phyloP scores from a whole-genome alignment of 2,797 vertebrate species.

The Discoglossus pictus region DNA sequence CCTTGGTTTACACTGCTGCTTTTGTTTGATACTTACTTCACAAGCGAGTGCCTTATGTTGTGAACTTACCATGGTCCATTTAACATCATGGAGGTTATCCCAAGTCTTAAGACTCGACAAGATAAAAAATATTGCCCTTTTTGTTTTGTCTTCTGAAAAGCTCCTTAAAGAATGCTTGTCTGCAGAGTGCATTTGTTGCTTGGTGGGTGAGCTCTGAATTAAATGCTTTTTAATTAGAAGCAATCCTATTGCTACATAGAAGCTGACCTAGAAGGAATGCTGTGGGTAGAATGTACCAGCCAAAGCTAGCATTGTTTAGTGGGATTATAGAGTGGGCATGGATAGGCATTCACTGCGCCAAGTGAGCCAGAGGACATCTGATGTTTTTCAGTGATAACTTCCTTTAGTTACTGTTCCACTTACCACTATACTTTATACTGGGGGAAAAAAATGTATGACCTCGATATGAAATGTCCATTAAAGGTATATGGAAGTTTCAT shows the following conservation, averaged over 20 bases:
- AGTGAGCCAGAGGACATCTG: not conserved
- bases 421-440: too few relatives aligned
- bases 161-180: not conserved
- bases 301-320: slow-evolving; percentile 33
- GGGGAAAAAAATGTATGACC: too few relatives aligned
- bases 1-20: too few relatives aligned
- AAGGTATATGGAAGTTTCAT: too few relatives aligned
- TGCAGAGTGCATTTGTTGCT: slow-evolving; percentile 22
- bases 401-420: too few relatives aligned
- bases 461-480: too few relatives aligned
- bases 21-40: too few relatives aligned
- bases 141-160: not conserved
- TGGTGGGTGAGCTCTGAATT: slow-evolving; percentile 46
- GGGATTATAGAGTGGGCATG: slow-evolving; percentile 30
- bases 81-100: too few relatives aligned
- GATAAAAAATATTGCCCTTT: slow-evolving; percentile 7
- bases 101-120: not conserved
- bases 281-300: slow-evolving; percentile 45
- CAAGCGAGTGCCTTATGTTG: too few relatives aligned
- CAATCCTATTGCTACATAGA: slow-evolving; percentile 40
- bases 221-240: slow-evolving; percentile 21
- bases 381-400: too few relatives aligned
- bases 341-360: slow-evolving; percentile 13
- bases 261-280: slow-evolving; percentile 34
- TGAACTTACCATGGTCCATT: too few relatives aligned